Percentiles rank a stretch among this genome's conserved stretches.
These are phyloP conservation scores for Arenaria interpres DNA, from an alignment of 2,113 vertebrate genomes.

Conservation along the genomic window DNA sequence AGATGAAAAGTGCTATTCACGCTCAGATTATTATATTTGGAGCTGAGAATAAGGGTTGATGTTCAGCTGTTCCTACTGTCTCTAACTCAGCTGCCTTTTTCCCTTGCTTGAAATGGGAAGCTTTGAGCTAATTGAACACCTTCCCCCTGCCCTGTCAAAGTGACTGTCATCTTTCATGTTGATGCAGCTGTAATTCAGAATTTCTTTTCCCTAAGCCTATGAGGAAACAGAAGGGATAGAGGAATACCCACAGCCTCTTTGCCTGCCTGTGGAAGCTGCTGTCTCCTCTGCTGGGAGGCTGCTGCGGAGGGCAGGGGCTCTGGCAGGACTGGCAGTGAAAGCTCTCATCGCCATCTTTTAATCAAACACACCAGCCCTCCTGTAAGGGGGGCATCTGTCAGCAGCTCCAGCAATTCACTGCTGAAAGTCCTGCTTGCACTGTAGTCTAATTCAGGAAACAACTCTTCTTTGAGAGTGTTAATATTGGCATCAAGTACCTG, in stretches of 20 bases:
- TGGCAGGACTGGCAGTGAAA: not conserved
- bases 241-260: not conserved
- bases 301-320: not conserved
- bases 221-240: not conserved
- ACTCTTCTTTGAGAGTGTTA: slow-evolving; percentile 40
- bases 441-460: slow-evolving; percentile 48
- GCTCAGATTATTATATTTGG: not conserved
- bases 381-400: not conserved
- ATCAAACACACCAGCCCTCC: not conserved
- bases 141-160: not conserved
- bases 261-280: not conserved
- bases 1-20: not conserved
- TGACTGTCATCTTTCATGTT: not conserved
- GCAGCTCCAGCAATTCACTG: not conserved
- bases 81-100: not conserved
- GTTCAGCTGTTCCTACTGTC: not conserved
- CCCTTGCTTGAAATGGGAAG: not conserved
- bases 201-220: not conserved
- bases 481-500: slow-evolving; percentile 39
- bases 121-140: not conserved
- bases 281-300: not conserved
- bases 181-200: not conserved
- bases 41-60: not conserved
- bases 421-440: not conserved
- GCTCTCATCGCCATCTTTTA: slow-evolving; percentile 5